Base-by-base conservation (phyloP, 2,888 invertebrate species). In the Cartodere bifasciata region DNA sequence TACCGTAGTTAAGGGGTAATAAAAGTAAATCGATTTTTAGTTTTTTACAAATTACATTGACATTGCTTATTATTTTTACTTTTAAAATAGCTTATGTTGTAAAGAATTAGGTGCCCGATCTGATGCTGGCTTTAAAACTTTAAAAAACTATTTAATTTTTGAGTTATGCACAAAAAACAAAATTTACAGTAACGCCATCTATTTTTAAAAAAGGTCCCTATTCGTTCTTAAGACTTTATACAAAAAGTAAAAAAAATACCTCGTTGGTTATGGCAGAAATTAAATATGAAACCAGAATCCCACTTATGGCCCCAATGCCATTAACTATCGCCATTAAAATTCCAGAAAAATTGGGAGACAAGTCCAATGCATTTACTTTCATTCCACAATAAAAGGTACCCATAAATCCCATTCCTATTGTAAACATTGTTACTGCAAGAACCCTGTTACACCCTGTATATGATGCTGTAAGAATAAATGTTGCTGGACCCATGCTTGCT, bases 321-420 rank as follows among this genome's bases (percentile, higher is more conserved):
- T 72, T 73, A 2, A 66, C 68, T 16, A 73, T 62, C 0, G 71
- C 72, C 40, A 72, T 71, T 23, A 71, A 62, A 2, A 70, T 69
- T 0, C 72, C 72, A 1, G 72, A 68, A 39, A 67, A 72, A 48
- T 73, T 72, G 0, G 72, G 70, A 1, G 70, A 66, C 11, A 74
- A 60, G 46, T 74, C 73, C 55, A 72, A 62, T 3, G 68, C 66
- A 49, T 73, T 74, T 32, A 72, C 70, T 49, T 73, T 70, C 42
- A 72, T 66, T 39, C 70, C 70, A 42, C 73, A 70, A 45, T 75
- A 76, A 51, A 70, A 75, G 1, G 72, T 68, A 1, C 73, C 76
- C 72, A 75, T 74, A 37, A 72, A 67, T 24, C 68, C 69, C 72
- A 75, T 68, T 13, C 64, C 68, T 23, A 69, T 53, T 29, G 74